Base-by-base conservation (phyloP, 2,797 vertebrate genomes). In the Otolemur crassicaudatus region DNA sequence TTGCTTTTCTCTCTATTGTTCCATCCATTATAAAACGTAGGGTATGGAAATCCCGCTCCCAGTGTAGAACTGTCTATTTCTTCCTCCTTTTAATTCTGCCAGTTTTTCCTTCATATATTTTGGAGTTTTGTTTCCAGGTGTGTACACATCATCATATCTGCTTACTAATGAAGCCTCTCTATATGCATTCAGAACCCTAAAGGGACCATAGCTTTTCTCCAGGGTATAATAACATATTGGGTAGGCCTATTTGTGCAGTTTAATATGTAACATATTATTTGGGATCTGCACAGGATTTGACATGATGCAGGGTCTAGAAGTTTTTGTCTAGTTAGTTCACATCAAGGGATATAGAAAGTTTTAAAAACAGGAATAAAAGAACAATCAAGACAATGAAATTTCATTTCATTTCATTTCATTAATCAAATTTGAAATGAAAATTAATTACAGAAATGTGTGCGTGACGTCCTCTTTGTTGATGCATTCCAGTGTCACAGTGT, bases 201-300 rank as follows among this genome's bases (percentile, higher is more conserved):
- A 94, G 23, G 34, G 5, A 79, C 16, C 7, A 70, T 43, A 43
- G 5, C 12, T 20, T 90, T 89, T 49, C 25, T 14, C 8, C 60
- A 87, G 93, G 31, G 46, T 91, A 37, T 83, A 67, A 43, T 61
- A 58, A 72, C 27, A 86, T n/a, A 69, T 76, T 77, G 34, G 12
- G 14, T 43, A 40, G 40, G 2, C 46, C 27, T 17, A 80, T 87
- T 46, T 63, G 90, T 83, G n/a, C 3, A 84, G 70, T 29, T 93
- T 88, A 90, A 84, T 84, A 89, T 81, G 94, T 95, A 89, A 76
- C 5, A 61, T 72, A 40, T 11, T 80, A 72, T 84, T 93, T 96
- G 43, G 37, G 23, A 61, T 81, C 67, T 83, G 72, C 34, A 23
- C 2, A 70, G 67, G 16, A 79, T 13, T 40, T 91, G 8, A 13